Conservation (phyloP, 2,797 vertebrate genomes). For the Chromobotia macracanthus region DNA sequence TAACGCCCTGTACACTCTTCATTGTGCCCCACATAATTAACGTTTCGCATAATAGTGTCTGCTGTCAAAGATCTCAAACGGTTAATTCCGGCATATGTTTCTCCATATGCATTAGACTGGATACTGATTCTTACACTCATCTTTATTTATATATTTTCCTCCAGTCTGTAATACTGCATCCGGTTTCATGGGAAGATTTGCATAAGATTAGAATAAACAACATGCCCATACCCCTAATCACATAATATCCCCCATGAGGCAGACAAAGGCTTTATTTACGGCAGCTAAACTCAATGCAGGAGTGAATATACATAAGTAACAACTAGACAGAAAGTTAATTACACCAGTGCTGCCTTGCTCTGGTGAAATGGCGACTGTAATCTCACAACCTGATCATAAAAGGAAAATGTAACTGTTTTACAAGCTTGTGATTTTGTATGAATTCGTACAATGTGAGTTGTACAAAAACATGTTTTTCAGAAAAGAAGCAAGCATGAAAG, state of each 20-base stretch:
- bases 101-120: conserved; percentile 8
- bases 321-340: not conserved
- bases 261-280: conserved; percentile 7
- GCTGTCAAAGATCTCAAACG: conserved; percentile 15
- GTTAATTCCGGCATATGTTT: conserved; percentile 19
- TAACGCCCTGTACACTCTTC: conserved; percentile 3
- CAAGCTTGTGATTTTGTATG: too few relatives aligned
- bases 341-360: not conserved
- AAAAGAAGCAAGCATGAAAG: too few relatives aligned
- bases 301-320: not conserved
- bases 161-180: not conserved
- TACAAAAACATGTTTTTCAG: too few relatives aligned
- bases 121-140: conserved; percentile 22
- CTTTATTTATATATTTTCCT: conserved; percentile 14
- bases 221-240: conserved; percentile 33
- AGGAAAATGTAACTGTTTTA: too few relatives aligned
- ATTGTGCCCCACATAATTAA: conserved; percentile 35
- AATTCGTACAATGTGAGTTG: too few relatives aligned
- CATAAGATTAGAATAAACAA: conserved; percentile 12
- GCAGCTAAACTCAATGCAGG: not conserved
- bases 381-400: not conserved
- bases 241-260: conserved; percentile 9
- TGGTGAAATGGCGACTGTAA: not conserved
- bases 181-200: conserved; percentile 4
- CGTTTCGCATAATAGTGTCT: conserved; percentile 5